phyloP scores from a whole-genome alignment of 2,113 vertebrate species.

The Myrmophylax atrothorax region DNA sequence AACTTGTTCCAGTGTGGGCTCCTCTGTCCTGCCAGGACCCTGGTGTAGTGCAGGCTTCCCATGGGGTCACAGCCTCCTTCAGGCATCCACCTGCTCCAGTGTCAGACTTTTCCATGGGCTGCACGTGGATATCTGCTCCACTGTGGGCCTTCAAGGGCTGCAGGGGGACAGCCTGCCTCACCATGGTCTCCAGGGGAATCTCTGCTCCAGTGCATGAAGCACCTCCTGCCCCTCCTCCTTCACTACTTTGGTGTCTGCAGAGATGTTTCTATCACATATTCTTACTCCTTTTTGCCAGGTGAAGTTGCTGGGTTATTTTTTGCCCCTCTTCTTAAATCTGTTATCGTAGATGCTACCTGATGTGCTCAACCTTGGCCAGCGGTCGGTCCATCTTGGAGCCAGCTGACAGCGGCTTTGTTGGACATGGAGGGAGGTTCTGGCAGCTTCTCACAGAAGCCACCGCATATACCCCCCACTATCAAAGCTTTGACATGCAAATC shows the following conservation, averaged over 20 bases:
- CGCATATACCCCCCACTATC: not conserved
- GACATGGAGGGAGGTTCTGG: not conserved
- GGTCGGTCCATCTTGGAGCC: rapidly evolving
- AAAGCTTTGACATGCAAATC: not conserved
- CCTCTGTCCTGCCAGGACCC: not conserved
- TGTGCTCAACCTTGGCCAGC: not conserved
- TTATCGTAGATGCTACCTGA: not conserved
- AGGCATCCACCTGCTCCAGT: not conserved
- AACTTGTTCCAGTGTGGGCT: not conserved
- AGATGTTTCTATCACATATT: not conserved
- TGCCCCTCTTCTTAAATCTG: not conserved
- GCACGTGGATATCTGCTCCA: not conserved
- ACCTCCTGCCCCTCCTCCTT: not conserved
- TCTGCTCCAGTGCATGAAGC: not conserved
- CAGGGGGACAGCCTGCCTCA: not conserved
- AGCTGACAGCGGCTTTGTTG: not conserved
- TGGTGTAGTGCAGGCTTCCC: not conserved
- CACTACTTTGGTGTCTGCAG: not conserved
- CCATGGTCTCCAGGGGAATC: not conserved
- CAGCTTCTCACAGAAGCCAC: not conserved
- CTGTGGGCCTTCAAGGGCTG: not conserved
- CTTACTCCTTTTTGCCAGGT: not conserved
- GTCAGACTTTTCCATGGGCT: not conserved
- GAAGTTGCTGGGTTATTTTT: not conserved
- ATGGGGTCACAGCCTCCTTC: not conserved